Evolutionary conservation across 1,140 invertebrate genomes (phyloP).

Genomic region (fruit fly (Drosophila melanogaster)): Release_6_plus_ISO1_MT NT_037436.4:13870501-13871000

Average conservation of each 20-base stretch:
- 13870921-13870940: slow-evolving; percentile 24
- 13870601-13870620: slow-evolving; percentile 43
- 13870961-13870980: slow-evolving; percentile 62
- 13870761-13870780: slow-evolving; percentile 64
- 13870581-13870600: slow-evolving; percentile 22
- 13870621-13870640: slow-evolving; percentile 55
- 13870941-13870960: slow-evolving; percentile 54
- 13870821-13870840: slow-evolving; percentile 44
- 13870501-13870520: slow-evolving; percentile 41
- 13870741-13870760: slow-evolving; percentile 63
- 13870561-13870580: slow-evolving; percentile 18
- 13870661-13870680: slow-evolving; percentile 65
- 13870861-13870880: slow-evolving; percentile 47
- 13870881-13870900: slow-evolving; percentile 71
- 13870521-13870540: slow-evolving; percentile 46
- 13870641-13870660: slow-evolving; percentile 51
- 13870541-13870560: slow-evolving; percentile 58
- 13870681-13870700: slow-evolving; percentile 77
- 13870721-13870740: slow-evolving; percentile 54
- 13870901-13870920: slow-evolving; percentile 56
- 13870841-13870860: slow-evolving; percentile 66
- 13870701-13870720: slow-evolving; percentile 82
- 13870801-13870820: slow-evolving; percentile 31
- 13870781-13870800: slow-evolving; percentile 45
- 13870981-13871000: slow-evolving; percentile 55